phyloP scores from a whole-genome alignment of 2,797 vertebrate species.

The Loriculus beryllinus region DNA sequence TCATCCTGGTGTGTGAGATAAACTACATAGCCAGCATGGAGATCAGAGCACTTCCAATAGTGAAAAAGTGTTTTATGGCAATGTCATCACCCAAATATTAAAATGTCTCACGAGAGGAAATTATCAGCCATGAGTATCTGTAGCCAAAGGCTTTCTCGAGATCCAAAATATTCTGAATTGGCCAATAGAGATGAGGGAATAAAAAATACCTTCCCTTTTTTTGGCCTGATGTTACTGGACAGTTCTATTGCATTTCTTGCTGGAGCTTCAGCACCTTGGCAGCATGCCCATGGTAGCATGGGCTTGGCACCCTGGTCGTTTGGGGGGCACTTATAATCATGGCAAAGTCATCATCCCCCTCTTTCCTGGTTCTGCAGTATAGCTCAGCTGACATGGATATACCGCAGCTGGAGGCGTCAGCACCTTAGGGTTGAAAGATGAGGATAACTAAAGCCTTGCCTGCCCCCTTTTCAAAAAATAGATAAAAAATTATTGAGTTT shows the following conservation, averaged over 20 bases:
- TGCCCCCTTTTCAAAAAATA: background rate
- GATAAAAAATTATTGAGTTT: background rate
- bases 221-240: background rate
- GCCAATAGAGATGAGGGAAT: background rate
- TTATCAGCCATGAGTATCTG: background rate
- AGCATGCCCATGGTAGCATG: background rate
- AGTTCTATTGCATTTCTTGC: background rate
- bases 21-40: background rate
- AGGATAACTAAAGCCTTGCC: background rate
- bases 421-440: background rate
- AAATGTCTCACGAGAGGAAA: background rate
- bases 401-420: background rate
- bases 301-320: background rate
- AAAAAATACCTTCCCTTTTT: background rate
- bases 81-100: background rate
- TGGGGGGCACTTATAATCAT: no score
- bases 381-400: background rate
- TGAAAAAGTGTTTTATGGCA: background rate
- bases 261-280: background rate
- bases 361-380: background rate
- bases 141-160: background rate
- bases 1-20: background rate
- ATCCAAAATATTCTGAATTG: background rate
- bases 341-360: background rate
- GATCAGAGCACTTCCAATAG: background rate